Conservation (phyloP, 2,797 vertebrate genomes). For the Pangasius djambal region DNA sequence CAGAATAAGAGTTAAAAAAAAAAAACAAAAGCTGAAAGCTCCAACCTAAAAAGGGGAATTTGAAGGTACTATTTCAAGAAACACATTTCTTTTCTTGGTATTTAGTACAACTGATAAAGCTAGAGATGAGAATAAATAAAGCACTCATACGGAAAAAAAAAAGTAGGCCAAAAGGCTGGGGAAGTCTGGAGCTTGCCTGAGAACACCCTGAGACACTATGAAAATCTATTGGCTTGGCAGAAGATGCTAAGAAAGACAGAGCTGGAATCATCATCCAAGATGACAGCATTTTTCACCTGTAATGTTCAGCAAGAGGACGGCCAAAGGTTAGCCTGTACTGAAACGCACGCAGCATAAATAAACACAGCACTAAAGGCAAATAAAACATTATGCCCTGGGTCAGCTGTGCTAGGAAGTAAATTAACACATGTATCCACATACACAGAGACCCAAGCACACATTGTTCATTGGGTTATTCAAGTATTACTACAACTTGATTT, state of each 20-base stretch:
- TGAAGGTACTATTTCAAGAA: neutral
- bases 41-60: neutral
- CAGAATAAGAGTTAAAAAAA: neutral
- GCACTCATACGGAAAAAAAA: neutral
- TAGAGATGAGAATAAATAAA: conserved; percentile 20
- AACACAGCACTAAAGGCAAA: conserved; percentile 50
- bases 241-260: conserved; percentile 36
- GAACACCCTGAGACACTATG: conserved; percentile 29
- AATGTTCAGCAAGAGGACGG: conserved; percentile 50
- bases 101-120: neutral
- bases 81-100: neutral
- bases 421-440: conserved; percentile 24
- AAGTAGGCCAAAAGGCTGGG: neutral
- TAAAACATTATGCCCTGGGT: conserved; percentile 30
- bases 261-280: conserved; percentile 47
- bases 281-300: conserved; percentile 61
- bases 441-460: neutral
- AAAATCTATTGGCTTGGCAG: conserved; percentile 54
- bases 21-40: neutral
- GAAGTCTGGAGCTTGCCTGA: conserved; percentile 5
- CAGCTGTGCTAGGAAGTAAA: conserved; percentile 23
- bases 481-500: neutral
- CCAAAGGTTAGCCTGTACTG: conserved; percentile 60
- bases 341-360: conserved; percentile 58
- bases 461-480: neutral